Evolutionary conservation across 2,797 vertebrate species (phyloP).

Genomic region (Rhinella marina): DNA sequence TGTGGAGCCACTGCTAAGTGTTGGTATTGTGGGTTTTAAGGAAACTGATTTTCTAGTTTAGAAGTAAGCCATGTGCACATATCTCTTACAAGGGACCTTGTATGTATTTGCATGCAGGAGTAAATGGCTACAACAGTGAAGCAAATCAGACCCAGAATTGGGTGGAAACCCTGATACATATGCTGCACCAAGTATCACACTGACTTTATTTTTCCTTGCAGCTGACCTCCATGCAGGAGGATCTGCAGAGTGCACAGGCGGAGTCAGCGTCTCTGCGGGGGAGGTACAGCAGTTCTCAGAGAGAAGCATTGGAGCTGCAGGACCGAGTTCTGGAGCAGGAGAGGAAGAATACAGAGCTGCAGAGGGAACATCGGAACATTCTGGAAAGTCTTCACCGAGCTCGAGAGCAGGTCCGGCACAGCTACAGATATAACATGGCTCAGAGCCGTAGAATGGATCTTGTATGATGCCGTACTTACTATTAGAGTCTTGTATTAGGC

Average conservation of each 20-base stretch:
- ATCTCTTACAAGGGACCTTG: neutral
- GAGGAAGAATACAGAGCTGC: conserved; percentile 39
- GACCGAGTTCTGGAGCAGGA: conserved; percentile 47
- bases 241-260: conserved; percentile 38
- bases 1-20: no score
- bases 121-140: neutral
- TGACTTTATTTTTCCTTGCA: neutral
- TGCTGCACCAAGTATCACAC: neutral
- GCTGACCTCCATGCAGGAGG: conserved; percentile 37
- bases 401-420: conserved; percentile 39
- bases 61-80: neutral
- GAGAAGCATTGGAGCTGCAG: conserved; percentile 45
- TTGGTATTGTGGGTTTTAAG: no score
- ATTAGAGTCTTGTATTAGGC: neutral
- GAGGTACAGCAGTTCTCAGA: conserved; percentile 46
- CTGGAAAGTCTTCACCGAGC: conserved; percentile 26
- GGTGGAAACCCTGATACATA: neutral
- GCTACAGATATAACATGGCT: neutral
- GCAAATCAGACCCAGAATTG: neutral
- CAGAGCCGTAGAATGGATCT: no score
- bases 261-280: conserved; percentile 44
- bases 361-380: conserved; percentile 27
- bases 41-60: neutral
- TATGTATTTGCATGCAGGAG: neutral
- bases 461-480: neutral